phyloP scores from a whole-genome alignment of 2,113 vertebrate species.

The Microcebus tavaratra region DNA sequence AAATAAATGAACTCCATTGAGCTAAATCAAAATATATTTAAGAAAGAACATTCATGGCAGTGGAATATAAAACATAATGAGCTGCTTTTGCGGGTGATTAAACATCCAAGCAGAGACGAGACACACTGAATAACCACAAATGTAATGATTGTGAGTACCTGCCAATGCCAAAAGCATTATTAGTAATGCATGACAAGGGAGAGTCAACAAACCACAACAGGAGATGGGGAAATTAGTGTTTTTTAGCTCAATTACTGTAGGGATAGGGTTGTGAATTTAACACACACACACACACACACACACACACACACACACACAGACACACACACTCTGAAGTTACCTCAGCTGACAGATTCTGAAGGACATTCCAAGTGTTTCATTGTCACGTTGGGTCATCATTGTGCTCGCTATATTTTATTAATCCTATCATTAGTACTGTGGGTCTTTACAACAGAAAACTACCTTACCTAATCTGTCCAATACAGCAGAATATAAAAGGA shows the following conservation, averaged over 20 bases:
- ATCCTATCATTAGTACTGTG: not conserved
- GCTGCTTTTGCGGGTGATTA: not conserved
- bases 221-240: not conserved
- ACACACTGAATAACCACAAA: not conserved
- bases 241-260: not conserved
- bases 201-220: not conserved
- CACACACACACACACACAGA: too few relatives aligned
- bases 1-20: conserved; percentile 24
- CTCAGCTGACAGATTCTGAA: not conserved
- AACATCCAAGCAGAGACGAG: not conserved
- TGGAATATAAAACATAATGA: not conserved
- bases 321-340: not conserved
- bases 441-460: not conserved
- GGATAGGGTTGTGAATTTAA: not conserved
- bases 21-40: conserved; percentile 54
- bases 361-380: not conserved
- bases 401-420: not conserved
- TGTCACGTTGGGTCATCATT: too few relatives aligned
- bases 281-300: too few relatives aligned
- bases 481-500: not conserved
- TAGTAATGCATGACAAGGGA: not conserved
- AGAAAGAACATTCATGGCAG: not conserved
- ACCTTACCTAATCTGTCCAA: not conserved
- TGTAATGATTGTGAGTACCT: not conserved
- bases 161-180: not conserved